phyloP scores from a whole-genome alignment of 2,797 vertebrate genomes.

The Catamblyrhynchus diadema region DNA sequence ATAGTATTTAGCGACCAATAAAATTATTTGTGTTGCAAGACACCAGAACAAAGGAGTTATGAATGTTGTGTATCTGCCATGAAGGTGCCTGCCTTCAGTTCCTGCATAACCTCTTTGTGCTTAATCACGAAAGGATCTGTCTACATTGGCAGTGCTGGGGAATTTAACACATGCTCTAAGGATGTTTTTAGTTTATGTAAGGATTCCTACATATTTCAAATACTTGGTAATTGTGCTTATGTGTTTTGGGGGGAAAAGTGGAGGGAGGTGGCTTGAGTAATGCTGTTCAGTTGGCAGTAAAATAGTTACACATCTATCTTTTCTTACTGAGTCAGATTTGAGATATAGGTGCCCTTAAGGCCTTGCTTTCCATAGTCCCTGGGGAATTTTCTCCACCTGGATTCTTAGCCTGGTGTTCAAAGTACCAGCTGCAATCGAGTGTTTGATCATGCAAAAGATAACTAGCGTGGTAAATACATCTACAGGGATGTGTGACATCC shows the following conservation, averaged over 20 bases:
- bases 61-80: neutral
- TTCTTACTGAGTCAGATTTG: neutral
- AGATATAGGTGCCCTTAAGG: neutral
- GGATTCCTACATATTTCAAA: neutral
- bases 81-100: neutral
- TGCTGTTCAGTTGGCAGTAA: neutral
- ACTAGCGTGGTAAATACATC: neutral
- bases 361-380: neutral
- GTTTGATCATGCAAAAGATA: neutral
- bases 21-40: neutral
- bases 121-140: neutral
- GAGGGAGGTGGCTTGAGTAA: neutral
- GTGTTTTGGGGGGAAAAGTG: neutral
- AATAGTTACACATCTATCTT: neutral
- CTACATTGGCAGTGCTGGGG: neutral
- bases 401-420: neutral
- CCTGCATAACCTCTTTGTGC: fast-evolving
- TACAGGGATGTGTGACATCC: neutral
- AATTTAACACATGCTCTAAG: neutral
- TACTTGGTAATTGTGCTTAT: neutral
- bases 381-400: neutral
- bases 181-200: neutral
- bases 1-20: neutral
- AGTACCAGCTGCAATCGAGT: neutral
- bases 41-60: neutral